Evolutionary conservation across 2,888 invertebrate genomes (phyloP), one percentile per base, ranked within the genome.

Genomic region (Pheosia gnoma): DNA sequence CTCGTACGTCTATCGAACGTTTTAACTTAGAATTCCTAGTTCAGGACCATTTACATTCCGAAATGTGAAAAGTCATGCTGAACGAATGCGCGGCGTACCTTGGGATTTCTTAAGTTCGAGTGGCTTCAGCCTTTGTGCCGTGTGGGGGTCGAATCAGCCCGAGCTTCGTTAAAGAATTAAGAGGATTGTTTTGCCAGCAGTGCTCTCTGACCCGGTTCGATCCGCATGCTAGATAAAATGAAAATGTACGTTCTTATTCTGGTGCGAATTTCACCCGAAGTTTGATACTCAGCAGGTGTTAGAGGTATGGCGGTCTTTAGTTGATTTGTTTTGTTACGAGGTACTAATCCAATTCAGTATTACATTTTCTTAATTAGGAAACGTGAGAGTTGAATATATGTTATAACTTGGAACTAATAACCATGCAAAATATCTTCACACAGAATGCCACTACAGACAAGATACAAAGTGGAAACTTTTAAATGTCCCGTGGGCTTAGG

Each of bases 121-220:
- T 76, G 55, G 67, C 70, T 75, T 76, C 66, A 63, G 60, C 74
- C 67, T 72, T 70, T 76, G 72, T 77, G 71, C 68, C 76, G 61
- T 69, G 60, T 69, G 61, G 66, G 69, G 67, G 59, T 63, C 65
- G 71, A 70, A 70, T 74, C 72, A 66, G 71, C 62, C 63, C 65
- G 65, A 75, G 78, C 70, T 86, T 87, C 86, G 84, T 86, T 87
- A 85, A 80, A 77, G 79, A 82, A 81, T 82, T 85, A 87, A 88
- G 87, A 84, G 83, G 83, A 81, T 83, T 83, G 83, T 86, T 87
- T 85, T 86, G 84, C 81, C 79, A 69, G 67, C 72, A 66, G 77
- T 84, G 82, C 83, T 83, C 80, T 82, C 79, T 82, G 82, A 80
- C 81, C 84, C 77, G 75, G 70, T 80, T 81, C 76, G 70, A 75